These are phyloP conservation scores for Oreohelix idahoensis DNA, from an alignment of 1,140 invertebrate genomes.

Conservation along the genomic window DNA sequence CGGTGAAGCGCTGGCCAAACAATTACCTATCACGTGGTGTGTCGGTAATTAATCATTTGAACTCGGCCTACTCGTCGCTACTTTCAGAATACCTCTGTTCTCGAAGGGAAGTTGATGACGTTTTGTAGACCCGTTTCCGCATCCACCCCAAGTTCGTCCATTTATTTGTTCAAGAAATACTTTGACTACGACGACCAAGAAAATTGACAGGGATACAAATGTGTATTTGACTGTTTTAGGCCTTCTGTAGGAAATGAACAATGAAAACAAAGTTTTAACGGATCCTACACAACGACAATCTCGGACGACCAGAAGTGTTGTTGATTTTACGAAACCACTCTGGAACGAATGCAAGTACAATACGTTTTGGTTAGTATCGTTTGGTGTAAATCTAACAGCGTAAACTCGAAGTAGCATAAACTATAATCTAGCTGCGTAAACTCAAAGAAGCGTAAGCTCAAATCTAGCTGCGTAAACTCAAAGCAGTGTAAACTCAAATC, in stretches of 20 bases:
- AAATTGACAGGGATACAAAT: background rate
- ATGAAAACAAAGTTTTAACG: no score
- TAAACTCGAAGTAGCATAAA: no score
- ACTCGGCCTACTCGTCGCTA: background rate
- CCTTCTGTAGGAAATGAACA: background rate
- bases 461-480: no score
- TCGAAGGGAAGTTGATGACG: background rate
- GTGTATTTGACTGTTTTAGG: background rate
- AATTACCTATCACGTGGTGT: slow-evolving; percentile 1
- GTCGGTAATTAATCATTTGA: slow-evolving; percentile 8
- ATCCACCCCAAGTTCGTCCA: background rate
- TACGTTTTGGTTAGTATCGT: no score
- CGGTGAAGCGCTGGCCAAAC: background rate
- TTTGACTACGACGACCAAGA: background rate
- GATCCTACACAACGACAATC: no score
- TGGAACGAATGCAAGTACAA: no score
- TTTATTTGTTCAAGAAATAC: background rate
- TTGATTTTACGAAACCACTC: no score
- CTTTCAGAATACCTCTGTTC: background rate
- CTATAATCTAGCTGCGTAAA: no score
- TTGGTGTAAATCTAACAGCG: no score
- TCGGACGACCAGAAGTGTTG: no score
- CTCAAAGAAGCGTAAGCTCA: no score
- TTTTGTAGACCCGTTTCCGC: background rate
- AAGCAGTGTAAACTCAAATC: no score